phyloP scores from a whole-genome alignment of 2,888 invertebrate genomes.

The Cryptophagus acutangulus region DNA sequence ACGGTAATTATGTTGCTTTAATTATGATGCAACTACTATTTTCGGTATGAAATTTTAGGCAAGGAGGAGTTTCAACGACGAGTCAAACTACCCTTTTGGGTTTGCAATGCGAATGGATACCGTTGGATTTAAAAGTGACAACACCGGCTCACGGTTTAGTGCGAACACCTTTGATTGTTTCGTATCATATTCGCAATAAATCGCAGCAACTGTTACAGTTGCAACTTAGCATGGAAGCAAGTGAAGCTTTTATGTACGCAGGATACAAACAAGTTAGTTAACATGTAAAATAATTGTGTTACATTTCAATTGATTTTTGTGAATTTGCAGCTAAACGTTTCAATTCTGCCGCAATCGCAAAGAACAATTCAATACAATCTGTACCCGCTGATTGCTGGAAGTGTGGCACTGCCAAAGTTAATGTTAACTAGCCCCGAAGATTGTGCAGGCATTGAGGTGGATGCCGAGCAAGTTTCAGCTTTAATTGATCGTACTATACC shows the following conservation, averaged over 20 bases:
- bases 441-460: constrained; percentile 43
- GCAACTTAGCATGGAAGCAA: constrained; percentile 71
- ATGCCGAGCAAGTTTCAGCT: constrained; percentile 51
- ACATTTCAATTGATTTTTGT: background rate
- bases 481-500: constrained; percentile 59
- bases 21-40: no score
- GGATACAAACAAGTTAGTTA: constrained; percentile 78
- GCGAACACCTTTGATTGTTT: constrained; percentile 64
- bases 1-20: constrained; percentile 43
- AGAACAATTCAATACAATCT: constrained; percentile 69
- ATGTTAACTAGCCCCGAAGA: constrained; percentile 51
- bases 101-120: constrained; percentile 57
- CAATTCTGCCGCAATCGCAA: constrained; percentile 58
- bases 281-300: background rate
- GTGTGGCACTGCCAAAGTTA: constrained; percentile 63
- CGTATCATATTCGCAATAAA: constrained; percentile 68
- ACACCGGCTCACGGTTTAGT: constrained; percentile 73
- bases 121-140: constrained; percentile 56
- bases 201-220: constrained; percentile 67
- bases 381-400: constrained; percentile 71
- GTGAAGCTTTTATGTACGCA: constrained; percentile 91
- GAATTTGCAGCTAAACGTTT: constrained; percentile 48
- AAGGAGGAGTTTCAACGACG: constrained; percentile 33
- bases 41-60: constrained; percentile 28
- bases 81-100: constrained; percentile 39